A percentile compares a stretch with the other conserved stretches of the same genome.
phyloP scores from a whole-genome alignment of 2,797 vertebrate species.

The Cyprinodon diabolis region DNA sequence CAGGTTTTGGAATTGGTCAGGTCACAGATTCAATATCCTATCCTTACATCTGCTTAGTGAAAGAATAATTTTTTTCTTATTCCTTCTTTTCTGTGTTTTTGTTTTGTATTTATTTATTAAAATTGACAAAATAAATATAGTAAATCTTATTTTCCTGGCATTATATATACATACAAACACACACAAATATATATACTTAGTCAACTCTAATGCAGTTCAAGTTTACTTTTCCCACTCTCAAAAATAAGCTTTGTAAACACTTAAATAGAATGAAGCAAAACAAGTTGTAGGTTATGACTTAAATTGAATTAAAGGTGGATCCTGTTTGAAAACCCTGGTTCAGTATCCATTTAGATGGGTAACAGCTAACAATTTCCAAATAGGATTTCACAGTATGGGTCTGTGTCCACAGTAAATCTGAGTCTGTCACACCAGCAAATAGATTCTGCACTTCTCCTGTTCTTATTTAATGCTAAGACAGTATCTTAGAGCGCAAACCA shows the following conservation, averaged over 20 bases:
- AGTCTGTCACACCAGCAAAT: background rate
- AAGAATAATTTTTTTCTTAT: background rate
- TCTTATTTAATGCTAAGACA: background rate
- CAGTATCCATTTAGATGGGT: constrained; percentile 10
- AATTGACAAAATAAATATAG: background rate
- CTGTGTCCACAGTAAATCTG: background rate
- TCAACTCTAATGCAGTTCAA: background rate
- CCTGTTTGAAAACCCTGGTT: constrained; percentile 9
- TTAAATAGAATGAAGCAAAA: background rate
- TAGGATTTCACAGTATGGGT: constrained; percentile 35
- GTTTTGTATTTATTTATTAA: background rate
- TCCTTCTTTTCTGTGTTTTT: background rate
- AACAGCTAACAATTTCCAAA: constrained; percentile 19
- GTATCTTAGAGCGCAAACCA: background rate
- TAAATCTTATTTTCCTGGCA: background rate
- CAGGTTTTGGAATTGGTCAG: background rate
- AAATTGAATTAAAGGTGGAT: constrained; percentile 11
- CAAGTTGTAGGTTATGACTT: constrained; percentile 7
- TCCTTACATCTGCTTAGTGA: background rate
- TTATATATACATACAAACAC: background rate
- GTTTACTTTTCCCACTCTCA: background rate
- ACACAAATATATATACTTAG: too few relatives aligned
- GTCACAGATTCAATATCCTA: background rate
- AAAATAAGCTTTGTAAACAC: background rate
- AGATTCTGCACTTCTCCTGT: background rate